Percentiles rank a stretch among this genome's conserved stretches.
phyloP scores from a whole-genome alignment of 2,797 vertebrate species.

The Pseudopleuronectes americanus region DNA sequence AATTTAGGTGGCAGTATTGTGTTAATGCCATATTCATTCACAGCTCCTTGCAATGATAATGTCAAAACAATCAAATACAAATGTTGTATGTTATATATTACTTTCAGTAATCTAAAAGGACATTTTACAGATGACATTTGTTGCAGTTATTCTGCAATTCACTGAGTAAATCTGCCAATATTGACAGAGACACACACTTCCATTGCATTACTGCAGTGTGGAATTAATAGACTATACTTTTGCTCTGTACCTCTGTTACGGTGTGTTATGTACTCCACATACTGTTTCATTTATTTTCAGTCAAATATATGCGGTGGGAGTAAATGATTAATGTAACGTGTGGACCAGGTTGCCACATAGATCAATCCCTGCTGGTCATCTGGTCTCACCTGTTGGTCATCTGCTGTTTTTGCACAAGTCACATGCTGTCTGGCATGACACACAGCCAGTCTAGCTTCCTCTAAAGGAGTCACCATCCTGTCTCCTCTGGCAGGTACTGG shows the following conservation, averaged over 20 bases:
- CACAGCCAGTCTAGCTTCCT: conserved; percentile 45
- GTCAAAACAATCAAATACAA: not conserved
- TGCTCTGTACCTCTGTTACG: not conserved
- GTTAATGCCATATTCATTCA: not conserved
- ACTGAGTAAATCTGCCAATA: too few species aligned
- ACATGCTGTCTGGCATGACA: conserved; percentile 43
- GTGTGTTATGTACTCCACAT: not conserved
- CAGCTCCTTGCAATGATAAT: not conserved
- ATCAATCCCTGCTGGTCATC: conserved; percentile 24
- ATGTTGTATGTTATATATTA: too few species aligned
- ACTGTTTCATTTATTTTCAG: not conserved
- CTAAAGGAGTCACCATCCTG: conserved; percentile 64
- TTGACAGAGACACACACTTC: conserved; percentile 10
- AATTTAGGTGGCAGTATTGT: not conserved
- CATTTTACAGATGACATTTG: too few species aligned
- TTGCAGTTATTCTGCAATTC: not conserved
- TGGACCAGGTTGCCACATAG: not conserved
- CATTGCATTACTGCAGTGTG: not conserved
- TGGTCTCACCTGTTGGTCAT: conserved; percentile 36
- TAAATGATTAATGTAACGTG: not conserved
- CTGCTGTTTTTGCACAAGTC: conserved; percentile 35
- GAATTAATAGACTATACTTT: not conserved
- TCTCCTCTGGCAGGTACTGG: conserved; percentile 61
- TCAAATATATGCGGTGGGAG: not conserved
- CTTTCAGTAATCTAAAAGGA: too few species aligned